Percentiles rank a stretch among this genome's conserved stretches.
phyloP scores from a whole-genome alignment of 2,888 invertebrate species.

The Tanaodytes sp. region DNA sequence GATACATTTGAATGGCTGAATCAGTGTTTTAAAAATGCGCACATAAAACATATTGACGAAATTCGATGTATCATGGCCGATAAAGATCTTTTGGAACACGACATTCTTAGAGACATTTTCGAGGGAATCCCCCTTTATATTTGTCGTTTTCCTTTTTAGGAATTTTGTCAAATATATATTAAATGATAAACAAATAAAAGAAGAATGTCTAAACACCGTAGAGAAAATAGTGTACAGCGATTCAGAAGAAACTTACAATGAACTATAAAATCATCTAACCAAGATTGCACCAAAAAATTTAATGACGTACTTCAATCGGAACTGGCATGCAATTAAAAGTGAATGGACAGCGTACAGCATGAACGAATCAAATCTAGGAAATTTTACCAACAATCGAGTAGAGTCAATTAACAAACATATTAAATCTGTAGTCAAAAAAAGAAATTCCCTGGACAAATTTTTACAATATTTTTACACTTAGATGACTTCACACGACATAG shows the following conservation, averaged over 20 bases:
- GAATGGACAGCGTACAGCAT: conserved; percentile 41
- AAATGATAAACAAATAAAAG: neutral
- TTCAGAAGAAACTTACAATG: conserved; percentile 11
- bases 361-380: conserved; percentile 18
- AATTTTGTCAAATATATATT: too few species aligned
- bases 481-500: conserved; percentile 8
- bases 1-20: conserved; percentile 27
- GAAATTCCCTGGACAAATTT: conserved; percentile 14
- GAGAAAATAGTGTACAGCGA: conserved; percentile 33
- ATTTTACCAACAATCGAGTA: conserved; percentile 26
- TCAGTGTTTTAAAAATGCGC: conserved; percentile 18
- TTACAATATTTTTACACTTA: conserved; percentile 20
- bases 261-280: conserved; percentile 15
- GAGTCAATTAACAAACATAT: conserved; percentile 23
- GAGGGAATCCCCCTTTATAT: conserved; percentile 19
- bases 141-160: conserved; percentile 39
- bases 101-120: conserved; percentile 22
- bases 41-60: conserved; percentile 1
- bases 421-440: conserved; percentile 18
- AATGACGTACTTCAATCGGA: conserved; percentile 45
- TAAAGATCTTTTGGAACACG: conserved; percentile 33
- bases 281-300: conserved; percentile 2
- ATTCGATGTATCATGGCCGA: conserved; percentile 48
- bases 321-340: conserved; percentile 41
- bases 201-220: conserved; percentile 10